Percentiles rank a stretch among this genome's conserved stretches.
Conservation (phyloP, 2,797 vertebrate genomes). For the Selene dorsalis region DNA sequence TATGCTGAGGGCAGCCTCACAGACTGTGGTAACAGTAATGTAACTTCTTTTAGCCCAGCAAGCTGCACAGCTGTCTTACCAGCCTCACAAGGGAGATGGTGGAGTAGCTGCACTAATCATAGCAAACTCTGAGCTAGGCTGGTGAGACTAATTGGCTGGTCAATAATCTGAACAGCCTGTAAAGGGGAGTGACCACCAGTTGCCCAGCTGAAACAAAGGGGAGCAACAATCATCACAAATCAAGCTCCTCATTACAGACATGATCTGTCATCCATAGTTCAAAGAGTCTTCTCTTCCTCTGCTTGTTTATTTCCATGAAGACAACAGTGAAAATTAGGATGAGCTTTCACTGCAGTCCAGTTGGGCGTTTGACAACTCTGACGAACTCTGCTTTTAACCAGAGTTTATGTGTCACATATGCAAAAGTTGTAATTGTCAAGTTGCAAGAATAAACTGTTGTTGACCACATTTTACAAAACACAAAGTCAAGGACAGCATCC, state of each 20-base stretch:
- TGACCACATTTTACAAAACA: not conserved
- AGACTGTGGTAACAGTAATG: constrained; percentile 20
- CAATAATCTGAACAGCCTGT: constrained; percentile 61
- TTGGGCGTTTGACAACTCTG: not conserved
- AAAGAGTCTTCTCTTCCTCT: constrained; percentile 26
- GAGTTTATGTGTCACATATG: not conserved
- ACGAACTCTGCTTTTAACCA: not conserved
- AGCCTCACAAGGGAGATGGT: constrained; percentile 48
- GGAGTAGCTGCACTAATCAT: constrained; percentile 62
- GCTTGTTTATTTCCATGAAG: constrained; percentile 31
- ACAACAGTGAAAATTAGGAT: not conserved
- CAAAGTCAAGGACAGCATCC: not conserved
- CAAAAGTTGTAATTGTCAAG: not conserved
- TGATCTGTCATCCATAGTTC: constrained; percentile 39
- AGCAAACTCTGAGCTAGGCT: constrained; percentile 37
- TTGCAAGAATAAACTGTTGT: not conserved
- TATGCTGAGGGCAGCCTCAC: constrained; percentile 19
- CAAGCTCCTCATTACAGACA: constrained; percentile 64
- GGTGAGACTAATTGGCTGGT: constrained; percentile 69
- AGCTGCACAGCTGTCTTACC: constrained; percentile 37
- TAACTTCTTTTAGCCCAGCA: constrained; percentile 26
- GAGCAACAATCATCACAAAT: constrained; percentile 57
- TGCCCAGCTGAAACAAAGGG: constrained; percentile 48
- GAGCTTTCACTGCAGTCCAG: not conserved
- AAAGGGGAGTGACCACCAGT: constrained; percentile 47